phyloP scores from a whole-genome alignment of 1,140 invertebrate species.

The Colletes gigas region DNA sequence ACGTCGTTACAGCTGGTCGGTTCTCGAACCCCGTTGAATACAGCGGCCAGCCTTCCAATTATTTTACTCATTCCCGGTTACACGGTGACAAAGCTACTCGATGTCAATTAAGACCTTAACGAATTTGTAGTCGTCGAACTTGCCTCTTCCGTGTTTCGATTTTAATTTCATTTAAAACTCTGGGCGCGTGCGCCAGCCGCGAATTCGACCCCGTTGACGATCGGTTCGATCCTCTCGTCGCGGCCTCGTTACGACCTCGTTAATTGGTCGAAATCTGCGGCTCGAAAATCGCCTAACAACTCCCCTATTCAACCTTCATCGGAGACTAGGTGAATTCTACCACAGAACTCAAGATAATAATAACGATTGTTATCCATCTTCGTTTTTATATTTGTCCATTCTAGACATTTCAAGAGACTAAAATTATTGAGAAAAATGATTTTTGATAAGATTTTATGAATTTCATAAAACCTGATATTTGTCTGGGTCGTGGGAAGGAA shows the following conservation, averaged over 20 bases:
- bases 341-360: too few species aligned
- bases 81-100: conserved; percentile 27
- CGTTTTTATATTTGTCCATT: too few species aligned
- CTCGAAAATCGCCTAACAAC: conserved; percentile 32
- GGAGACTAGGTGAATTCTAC: not conserved
- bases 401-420: too few species aligned
- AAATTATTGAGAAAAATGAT: too few species aligned
- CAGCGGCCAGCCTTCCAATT: conserved; percentile 20
- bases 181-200: not conserved
- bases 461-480: too few species aligned
- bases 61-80: conserved; percentile 23
- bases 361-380: too few species aligned
- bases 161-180: not conserved
- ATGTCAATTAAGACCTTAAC: conserved; percentile 43
- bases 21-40: conserved; percentile 1
- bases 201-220: not conserved
- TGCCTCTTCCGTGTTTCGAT: not conserved
- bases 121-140: conserved; percentile 24
- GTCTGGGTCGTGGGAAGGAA: too few species aligned
- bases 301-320: not conserved
- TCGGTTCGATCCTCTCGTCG: conserved; percentile 12
- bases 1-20: conserved; percentile 19
- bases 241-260: conserved; percentile 20
- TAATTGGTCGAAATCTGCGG: conserved; percentile 48
- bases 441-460: too few species aligned